Percentiles rank a stretch among this genome's conserved stretches.
Conservation (phyloP, 2,113 vertebrate genomes). For the Poecile atricapillus region DNA sequence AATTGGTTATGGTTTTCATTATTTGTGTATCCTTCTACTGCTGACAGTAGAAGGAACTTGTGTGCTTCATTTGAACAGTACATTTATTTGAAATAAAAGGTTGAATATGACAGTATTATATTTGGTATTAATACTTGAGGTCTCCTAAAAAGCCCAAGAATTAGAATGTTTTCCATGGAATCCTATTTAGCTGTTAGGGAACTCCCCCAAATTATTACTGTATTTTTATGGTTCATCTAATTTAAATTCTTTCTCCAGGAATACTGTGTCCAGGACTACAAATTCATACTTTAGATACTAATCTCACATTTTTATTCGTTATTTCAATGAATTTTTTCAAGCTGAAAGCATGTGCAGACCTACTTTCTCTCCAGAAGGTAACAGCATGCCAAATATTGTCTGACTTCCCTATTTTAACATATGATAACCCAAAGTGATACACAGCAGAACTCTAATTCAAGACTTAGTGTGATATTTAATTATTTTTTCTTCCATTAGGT, state of each 20-base stretch:
- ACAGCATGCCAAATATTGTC: not conserved
- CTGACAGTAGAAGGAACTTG: not conserved
- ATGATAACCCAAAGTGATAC: not conserved
- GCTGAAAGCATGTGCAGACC: not conserved
- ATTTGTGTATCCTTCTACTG: not conserved
- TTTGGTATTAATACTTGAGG: not conserved
- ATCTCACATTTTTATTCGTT: not conserved
- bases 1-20: not conserved
- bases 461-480: not conserved
- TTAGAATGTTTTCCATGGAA: not conserved
- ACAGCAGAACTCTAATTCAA: not conserved
- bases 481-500: not conserved
- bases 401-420: not conserved
- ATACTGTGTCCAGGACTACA: not conserved
- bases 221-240: not conserved
- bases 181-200: not conserved
- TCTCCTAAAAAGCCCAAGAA: not conserved
- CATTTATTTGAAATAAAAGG: not conserved
- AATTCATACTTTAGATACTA: not conserved
- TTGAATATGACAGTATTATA: not conserved
- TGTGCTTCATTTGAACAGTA: not conserved
- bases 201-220: not conserved
- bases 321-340: not conserved
- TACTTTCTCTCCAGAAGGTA: not conserved
- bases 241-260: not conserved